Base-by-base conservation (phyloP, 2,797 vertebrate species). In the Sebastes matsubarae region DNA sequence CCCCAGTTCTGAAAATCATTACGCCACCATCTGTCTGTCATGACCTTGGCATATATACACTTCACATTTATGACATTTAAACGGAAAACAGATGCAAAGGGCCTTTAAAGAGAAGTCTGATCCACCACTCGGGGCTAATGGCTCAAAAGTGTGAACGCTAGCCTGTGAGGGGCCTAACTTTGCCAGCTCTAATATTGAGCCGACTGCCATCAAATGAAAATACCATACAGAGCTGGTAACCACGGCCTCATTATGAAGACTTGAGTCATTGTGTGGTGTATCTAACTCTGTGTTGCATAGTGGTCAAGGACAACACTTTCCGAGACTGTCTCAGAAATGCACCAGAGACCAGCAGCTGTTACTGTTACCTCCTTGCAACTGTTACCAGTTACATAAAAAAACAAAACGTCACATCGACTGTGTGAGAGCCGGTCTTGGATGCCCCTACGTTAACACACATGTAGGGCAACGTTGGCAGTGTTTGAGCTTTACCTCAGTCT, bases 11-110 rank as follows among this genome's bases (percentile, higher is more conserved):
- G 86, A 93, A 92, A 92, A 90, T 86, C 91, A 90, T 92, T 93
- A 94, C 69, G 25, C 79, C 91, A 84, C 92, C 92, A 93, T 93
- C 89, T 92, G 92, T 92, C 90, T 87, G 91, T 91, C 85, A 82
- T 8, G 89, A 88, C 90, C 89, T 90, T 90, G 91, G 91, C 81
- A 82, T 82, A 92, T 83, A 90, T 83, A 88, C 91, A 86, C 88
- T 82, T 90, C 77, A 89, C 81, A 46, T 92, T 91, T 90, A 94
- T 90, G 92, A 89, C 75, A 68, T 80, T 86, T 90, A 91, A 93
- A 93, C 72, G 24, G 11, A 91, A 93, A 93, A 82, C 93, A 94
- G 90, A 91, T 93, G 93, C 86, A 91, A 50, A 82, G 36, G 58
- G 42, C 66, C 74, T 88, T 91, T 87, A 87, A 87, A 92, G 85